These are phyloP conservation scores for Oryctes rhinoceros DNA, from an alignment of 1,140 invertebrate genomes.

Conservation along the genomic window DNA sequence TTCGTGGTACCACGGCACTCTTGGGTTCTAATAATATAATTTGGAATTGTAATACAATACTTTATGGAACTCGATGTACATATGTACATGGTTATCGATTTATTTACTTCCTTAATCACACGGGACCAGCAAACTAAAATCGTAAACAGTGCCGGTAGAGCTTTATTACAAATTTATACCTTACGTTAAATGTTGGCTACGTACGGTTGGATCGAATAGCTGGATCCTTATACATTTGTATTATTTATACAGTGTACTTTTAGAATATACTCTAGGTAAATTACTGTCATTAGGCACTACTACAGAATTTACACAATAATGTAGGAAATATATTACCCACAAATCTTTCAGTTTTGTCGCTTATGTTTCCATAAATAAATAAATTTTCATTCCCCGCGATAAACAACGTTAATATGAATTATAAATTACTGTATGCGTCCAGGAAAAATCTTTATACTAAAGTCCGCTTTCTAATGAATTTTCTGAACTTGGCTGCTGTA, in stretches of 20 bases:
- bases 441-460: constrained; percentile 1
- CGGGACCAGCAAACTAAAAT: constrained; percentile 12
- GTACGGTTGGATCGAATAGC: neutral
- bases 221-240: neutral
- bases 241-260: constrained; percentile 14
- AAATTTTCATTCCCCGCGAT: constrained; percentile 8
- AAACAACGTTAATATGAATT: constrained; percentile 21
- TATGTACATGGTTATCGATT: constrained; percentile 12
- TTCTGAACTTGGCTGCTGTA: neutral
- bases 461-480: constrained; percentile 24
- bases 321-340: constrained; percentile 4
- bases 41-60: constrained; percentile 12
- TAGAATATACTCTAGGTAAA: neutral
- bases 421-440: constrained; percentile 18
- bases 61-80: neutral
- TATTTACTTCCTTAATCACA: neutral
- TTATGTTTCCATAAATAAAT: constrained; percentile 30
- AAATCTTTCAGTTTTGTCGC: constrained; percentile 32
- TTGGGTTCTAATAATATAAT: neutral
- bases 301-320: constrained; percentile 21
- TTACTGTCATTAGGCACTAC: constrained; percentile 15
- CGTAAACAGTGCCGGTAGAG: neutral
- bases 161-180: neutral
- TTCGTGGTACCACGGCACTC: neutral
- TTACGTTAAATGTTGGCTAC: constrained; percentile 1